phyloP scores from a whole-genome alignment of 92 coral and sea anemone species.

The Palythoa grandis region DNA sequence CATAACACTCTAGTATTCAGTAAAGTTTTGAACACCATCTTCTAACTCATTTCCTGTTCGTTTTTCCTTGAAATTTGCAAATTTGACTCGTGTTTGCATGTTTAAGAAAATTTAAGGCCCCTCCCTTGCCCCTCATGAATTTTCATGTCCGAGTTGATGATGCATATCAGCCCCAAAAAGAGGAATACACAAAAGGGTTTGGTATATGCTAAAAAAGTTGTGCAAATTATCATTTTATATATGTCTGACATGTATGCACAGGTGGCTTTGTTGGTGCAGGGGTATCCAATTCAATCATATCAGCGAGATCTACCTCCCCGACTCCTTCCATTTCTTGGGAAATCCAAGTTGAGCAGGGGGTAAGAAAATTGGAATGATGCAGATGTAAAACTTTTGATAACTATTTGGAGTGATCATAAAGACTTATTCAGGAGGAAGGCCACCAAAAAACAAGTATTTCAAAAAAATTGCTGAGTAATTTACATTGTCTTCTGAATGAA shows the following conservation, averaged over 20 bases:
- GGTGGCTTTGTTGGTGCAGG: constrained; percentile 7
- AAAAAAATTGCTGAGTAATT: constrained; percentile 51
- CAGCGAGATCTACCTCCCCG: constrained; percentile 7
- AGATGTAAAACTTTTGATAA: constrained; percentile 49
- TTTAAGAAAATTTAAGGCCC: no score
- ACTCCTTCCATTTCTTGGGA: neutral
- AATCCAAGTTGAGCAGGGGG: constrained; percentile 25
- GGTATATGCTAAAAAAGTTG: constrained; percentile 5
- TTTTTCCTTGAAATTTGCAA: constrained; percentile 1
- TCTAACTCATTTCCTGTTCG: neutral
- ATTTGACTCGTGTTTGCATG: neutral
- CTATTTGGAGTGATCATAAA: constrained; percentile 46
- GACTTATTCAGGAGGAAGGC: constrained; percentile 45
- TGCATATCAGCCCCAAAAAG: no score
- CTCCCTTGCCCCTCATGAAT: no score
- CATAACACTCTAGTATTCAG: neutral
- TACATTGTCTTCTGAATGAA: constrained; percentile 29
- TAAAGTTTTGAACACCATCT: neutral
- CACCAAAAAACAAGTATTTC: constrained; percentile 54
- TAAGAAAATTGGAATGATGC: constrained; percentile 26
- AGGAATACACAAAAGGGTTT: neutral
- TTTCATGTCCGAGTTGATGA: no score
- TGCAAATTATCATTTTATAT: constrained; percentile 1
- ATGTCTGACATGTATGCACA: constrained; percentile 16
- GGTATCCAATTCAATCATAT: neutral